Base-by-base conservation (phyloP, 2,113 vertebrate genomes). In the Speoplatyrhinus poulsoni region DNA sequence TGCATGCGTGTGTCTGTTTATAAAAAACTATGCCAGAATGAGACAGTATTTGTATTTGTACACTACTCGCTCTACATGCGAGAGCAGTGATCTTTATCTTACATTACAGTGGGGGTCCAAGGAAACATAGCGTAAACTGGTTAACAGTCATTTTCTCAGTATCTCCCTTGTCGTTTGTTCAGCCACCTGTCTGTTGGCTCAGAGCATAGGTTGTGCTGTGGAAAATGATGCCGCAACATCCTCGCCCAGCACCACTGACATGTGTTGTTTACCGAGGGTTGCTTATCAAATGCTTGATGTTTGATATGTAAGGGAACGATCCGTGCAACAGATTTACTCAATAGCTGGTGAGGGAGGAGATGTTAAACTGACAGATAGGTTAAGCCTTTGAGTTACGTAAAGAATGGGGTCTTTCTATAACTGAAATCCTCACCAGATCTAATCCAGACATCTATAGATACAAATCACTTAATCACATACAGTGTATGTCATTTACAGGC, bases 121-220 rank as follows among this genome's bases (percentile, higher is more conserved):
- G 82, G 80, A 86, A 85, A 82, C 68, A 76, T 73, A 73, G 77
- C n/a, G 26, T 69, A 61, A 65, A 70, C 65, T 79, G 75, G 80
- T 82, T 69, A 85, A 84, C 83, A 85, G 86, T 60, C 73, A 69
- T 67, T 83, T 87, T 87, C 86, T 88, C 59, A 3, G 86, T 85
- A 83, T 85, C 68, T 78, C 69, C 69, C 49, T 55, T 67, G 47
- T 46, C 79, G 70, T 71, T 54, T 57, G 60, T 66, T 62, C 75
- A 76, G 65, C 66, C 85, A 82, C 83, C 84, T 87, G 85, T 69
- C 52, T 52, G 62, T 74, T 57, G 15, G 36, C 11, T 12, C 11
- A 9, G 9, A 33, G 3, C 41, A 48, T 46, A 49, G 11, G 33
- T 83, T 70, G 63, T 70, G 76, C 61, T 76, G 73, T 70, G 80